Percentiles rank a stretch among this genome's conserved stretches.
Conservation (phyloP, 2,113 vertebrate species). For the Myodes glareolus region DNA sequence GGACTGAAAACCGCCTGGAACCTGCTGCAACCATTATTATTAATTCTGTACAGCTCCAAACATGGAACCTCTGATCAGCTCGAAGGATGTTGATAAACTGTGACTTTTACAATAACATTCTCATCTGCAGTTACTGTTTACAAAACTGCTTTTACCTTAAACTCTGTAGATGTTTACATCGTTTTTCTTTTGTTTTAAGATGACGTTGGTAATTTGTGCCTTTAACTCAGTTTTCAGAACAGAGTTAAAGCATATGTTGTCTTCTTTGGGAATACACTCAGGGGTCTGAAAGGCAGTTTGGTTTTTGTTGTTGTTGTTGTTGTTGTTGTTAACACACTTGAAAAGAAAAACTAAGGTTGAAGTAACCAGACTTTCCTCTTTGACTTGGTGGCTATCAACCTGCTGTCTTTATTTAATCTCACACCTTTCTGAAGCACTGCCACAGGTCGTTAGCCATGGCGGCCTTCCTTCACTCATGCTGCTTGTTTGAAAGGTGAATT, state of each 20-base stretch:
- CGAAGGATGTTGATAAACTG: constrained; percentile 87
- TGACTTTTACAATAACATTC: constrained; percentile 86
- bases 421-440: constrained; percentile 89
- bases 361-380: constrained; percentile 85
- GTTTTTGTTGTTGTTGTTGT: constrained; percentile 39
- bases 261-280: constrained; percentile 92
- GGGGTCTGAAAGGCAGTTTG: constrained; percentile 91
- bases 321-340: constrained; percentile 87
- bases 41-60: constrained; percentile 85
- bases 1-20: constrained; percentile 88
- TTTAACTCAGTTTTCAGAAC: constrained; percentile 84
- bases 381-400: constrained; percentile 86
- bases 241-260: constrained; percentile 84
- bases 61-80: constrained; percentile 81
- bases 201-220: constrained; percentile 85
- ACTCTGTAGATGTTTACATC: constrained; percentile 93
- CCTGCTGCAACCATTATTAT: constrained; percentile 86
- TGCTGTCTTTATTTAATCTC: constrained; percentile 87
- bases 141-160: constrained; percentile 93
- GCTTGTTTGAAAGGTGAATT: constrained; percentile 89
- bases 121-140: constrained; percentile 91
- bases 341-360: constrained; percentile 89
- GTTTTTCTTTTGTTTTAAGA: constrained; percentile 83
- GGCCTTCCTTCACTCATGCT: constrained; percentile 90
- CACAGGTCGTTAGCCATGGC: constrained; percentile 88